Percentiles rank a stretch among this genome's conserved stretches.
phyloP scores from a whole-genome alignment of 64 coral and sea anemone species.

The Platygyra sinensis region DNA sequence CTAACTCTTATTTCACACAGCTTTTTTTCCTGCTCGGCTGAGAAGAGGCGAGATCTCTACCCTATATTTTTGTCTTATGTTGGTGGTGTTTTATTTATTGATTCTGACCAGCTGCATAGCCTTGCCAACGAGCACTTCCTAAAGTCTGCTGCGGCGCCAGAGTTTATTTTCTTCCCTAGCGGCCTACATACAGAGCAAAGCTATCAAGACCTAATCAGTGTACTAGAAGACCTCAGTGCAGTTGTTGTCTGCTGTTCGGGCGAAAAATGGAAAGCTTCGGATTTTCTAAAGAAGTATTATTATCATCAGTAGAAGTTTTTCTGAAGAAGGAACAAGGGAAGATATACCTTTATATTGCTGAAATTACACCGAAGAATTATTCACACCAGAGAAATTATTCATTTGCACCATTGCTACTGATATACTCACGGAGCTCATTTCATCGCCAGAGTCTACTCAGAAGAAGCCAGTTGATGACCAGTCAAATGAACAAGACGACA shows the following conservation, averaged over 20 bases:
- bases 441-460: not conserved
- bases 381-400: no score
- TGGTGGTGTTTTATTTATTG: not conserved
- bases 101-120: not conserved
- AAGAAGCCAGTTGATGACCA: not conserved
- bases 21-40: not conserved
- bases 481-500: not conserved
- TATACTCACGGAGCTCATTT: not conserved
- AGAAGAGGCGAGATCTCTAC: not conserved
- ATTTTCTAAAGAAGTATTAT: not conserved
- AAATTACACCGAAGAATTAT: not conserved
- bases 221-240: not conserved
- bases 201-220: not conserved
- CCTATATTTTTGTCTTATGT: not conserved
- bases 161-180: conserved; percentile 12
- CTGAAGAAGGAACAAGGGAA: not conserved
- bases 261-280: conserved; percentile 3
- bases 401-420: no score
- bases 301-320: not conserved
- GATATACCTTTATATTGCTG: not conserved
- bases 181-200: not conserved
- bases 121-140: not conserved
- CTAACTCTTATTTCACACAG: not conserved
- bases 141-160: not conserved
- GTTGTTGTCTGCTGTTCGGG: not conserved